Percentiles rank a stretch among this genome's conserved stretches.
Evolutionary conservation across 1,140 invertebrate species (phyloP).

Genomic region (Paracyclopina nana): DNA sequence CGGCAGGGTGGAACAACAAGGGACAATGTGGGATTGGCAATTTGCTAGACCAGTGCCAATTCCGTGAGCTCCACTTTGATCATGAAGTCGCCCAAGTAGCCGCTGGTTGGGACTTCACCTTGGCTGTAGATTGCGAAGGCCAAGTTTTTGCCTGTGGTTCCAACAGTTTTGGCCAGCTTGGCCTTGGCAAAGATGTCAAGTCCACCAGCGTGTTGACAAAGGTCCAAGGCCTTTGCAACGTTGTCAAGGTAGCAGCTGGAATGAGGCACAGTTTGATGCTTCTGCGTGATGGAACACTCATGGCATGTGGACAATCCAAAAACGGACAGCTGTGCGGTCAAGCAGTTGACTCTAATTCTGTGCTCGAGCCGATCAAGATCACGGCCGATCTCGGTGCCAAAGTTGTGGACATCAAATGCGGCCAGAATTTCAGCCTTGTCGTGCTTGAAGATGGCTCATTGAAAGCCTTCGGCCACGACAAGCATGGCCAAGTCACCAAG

Average conservation of each 20-base stretch:
- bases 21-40: background rate
- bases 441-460: background rate
- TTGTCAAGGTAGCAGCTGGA: background rate
- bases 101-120: constrained; percentile 12
- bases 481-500: background rate
- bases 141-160: constrained; percentile 5
- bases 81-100: background rate
- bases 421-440: constrained; percentile 1
- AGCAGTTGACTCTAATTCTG: background rate
- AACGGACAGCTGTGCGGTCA: constrained; percentile 1
- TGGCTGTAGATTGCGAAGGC: background rate
- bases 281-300: background rate
- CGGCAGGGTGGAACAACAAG: background rate
- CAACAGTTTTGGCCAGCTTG: constrained; percentile 5
- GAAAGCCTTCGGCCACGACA: background rate
- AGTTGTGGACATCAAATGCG: background rate
- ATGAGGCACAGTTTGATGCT: constrained; percentile 4
- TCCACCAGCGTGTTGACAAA: background rate
- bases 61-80: background rate
- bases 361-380: background rate
- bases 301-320: background rate
- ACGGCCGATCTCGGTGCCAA: background rate
- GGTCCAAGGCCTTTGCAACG: background rate
- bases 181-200: background rate
- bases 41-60: no score